Conservation (phyloP, 2,113 vertebrate species). For the Dromiciops gliroides region DNA sequence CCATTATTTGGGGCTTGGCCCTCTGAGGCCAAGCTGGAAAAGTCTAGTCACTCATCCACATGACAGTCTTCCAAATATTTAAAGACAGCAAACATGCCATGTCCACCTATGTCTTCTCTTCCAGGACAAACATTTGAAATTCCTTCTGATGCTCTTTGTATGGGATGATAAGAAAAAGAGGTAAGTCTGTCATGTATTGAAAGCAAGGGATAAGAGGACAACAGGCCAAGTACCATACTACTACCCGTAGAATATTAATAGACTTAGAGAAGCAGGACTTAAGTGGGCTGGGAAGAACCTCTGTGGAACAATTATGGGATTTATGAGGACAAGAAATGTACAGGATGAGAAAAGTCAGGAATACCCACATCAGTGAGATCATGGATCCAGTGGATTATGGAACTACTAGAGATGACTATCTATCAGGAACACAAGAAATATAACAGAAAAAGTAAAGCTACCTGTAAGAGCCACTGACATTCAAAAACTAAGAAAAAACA, state of each 20-base stretch:
- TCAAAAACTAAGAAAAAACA: conserved; percentile 21
- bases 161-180: background rate
- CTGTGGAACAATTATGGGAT: background rate
- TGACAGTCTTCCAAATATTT: background rate
- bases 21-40: too few species aligned
- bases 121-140: too few species aligned
- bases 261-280: background rate
- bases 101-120: background rate
- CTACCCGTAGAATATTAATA: background rate
- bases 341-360: background rate
- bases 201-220: background rate
- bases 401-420: background rate
- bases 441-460: background rate
- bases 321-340: background rate
- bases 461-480: background rate
- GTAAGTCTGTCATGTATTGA: background rate
- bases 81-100: background rate
- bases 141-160: background rate
- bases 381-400: background rate
- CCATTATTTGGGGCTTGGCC: background rate
- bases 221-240: background rate
- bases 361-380: background rate
- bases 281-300: background rate
- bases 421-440: background rate
- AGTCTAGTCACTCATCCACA: background rate